A percentile compares a stretch with the other conserved stretches of the same genome.
These are phyloP conservation scores for Rhopilema esculentum DNA, from an alignment of 30 jellyfish, hydroid and myxozoan species.

Conservation along the genomic window DNA sequence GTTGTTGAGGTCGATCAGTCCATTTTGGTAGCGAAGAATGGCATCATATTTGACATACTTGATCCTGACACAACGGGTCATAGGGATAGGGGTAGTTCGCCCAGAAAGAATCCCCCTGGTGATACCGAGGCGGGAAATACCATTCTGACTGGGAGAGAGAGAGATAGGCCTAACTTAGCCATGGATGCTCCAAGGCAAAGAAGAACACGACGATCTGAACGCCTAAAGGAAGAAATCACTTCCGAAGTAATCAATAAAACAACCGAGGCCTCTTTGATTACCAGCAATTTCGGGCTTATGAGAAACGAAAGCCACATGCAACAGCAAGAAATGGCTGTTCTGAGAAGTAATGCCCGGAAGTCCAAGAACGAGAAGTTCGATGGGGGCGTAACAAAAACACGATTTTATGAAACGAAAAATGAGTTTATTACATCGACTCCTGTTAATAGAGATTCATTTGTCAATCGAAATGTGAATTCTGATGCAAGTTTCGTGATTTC, in stretches of 20 bases:
- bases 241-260: not conserved
- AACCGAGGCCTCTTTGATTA: not conserved
- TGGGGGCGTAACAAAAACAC: not conserved
- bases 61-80: not conserved
- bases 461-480: not conserved
- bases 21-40: slow-evolving; percentile 1
- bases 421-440: slow-evolving; percentile 8
- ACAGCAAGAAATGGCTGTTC: not conserved
- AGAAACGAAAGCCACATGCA: not conserved
- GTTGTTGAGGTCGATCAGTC: slow-evolving; percentile 60
- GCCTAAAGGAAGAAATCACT: not conserved
- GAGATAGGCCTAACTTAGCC: not conserved
- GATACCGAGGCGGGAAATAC: slow-evolving; percentile 10
- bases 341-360: not conserved
- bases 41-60: not conserved
- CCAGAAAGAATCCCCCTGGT: slow-evolving; percentile 6
- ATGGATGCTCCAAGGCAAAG: not conserved
- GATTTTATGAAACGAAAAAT: not conserved
- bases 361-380: not conserved
- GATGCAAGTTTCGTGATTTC: slow-evolving; percentile 2
- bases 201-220: not conserved
- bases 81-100: not conserved
- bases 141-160: not conserved
- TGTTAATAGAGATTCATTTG: not conserved
- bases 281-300: not conserved